Percentiles rank a stretch among this genome's conserved stretches.
phyloP scores from a whole-genome alignment of 2,888 invertebrate genomes.

The Leptinotarsa juncta region DNA sequence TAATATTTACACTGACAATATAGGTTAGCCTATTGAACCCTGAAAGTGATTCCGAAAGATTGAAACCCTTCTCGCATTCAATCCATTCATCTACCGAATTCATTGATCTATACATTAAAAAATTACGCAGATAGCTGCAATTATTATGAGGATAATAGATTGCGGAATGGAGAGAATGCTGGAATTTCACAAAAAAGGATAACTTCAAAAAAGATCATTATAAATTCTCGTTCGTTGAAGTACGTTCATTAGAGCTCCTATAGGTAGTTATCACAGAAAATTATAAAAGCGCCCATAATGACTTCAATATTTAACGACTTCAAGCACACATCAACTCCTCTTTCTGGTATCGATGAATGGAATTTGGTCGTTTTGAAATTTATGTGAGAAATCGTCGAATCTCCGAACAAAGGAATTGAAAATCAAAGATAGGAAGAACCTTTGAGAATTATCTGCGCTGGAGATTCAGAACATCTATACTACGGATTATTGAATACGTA shows the following conservation, averaged over 20 bases:
- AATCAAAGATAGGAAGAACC: neutral
- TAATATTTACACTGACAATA: too few species aligned
- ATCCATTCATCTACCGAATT: neutral
- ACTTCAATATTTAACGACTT: slow-evolving; percentile 8
- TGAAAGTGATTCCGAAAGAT: neutral
- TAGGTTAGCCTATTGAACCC: neutral
- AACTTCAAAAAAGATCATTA: slow-evolving; percentile 6
- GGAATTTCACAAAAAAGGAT: neutral
- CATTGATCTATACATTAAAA: neutral
- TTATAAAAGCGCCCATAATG: neutral
- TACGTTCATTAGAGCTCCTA: slow-evolving; percentile 2
- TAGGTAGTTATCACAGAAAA: neutral
- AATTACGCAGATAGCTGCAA: slow-evolving; percentile 16
- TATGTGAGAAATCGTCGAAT: neutral
- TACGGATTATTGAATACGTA: too few species aligned
- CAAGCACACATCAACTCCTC: slow-evolving; percentile 5
- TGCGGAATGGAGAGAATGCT: neutral
- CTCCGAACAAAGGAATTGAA: neutral
- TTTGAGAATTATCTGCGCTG: too few species aligned
- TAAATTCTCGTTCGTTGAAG: slow-evolving; percentile 1
- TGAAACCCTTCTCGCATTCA: neutral
- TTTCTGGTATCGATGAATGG: slow-evolving; percentile 1
- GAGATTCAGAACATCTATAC: too few species aligned
- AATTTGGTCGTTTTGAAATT: neutral
- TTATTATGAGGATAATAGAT: slow-evolving; percentile 3